A percentile compares a stretch with the other conserved stretches of the same genome.
phyloP scores from a whole-genome alignment of 2,113 vertebrate genomes.

The Anoura caudifer region DNA sequence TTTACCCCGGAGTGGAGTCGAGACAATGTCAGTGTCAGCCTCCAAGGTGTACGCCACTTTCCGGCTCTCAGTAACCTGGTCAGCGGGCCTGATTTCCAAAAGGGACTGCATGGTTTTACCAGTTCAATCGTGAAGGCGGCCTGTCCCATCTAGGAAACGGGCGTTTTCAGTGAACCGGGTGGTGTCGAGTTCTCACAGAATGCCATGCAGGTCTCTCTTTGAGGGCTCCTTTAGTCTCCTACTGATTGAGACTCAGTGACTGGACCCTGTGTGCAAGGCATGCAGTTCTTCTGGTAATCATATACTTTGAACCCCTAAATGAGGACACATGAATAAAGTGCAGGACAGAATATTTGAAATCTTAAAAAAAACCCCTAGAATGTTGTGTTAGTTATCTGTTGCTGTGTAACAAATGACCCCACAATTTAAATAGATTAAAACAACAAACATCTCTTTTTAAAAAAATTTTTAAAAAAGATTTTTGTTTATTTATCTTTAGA shows the following conservation, averaged over 20 bases:
- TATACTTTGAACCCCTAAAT: slow-evolving; percentile 5
- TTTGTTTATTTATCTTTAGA: too few relatives aligned
- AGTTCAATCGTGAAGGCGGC: not conserved
- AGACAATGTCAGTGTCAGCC: not conserved
- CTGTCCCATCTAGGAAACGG: not conserved
- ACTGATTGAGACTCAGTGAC: not conserved
- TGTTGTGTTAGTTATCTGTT: not conserved
- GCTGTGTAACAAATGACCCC: not conserved
- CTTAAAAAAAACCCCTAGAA: not conserved
- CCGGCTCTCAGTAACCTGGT: not conserved
- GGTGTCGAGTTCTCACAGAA: not conserved
- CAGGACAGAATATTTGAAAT: slow-evolving; percentile 3
- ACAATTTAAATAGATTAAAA: not conserved
- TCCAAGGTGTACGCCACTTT: not conserved
- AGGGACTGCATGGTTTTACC: not conserved
- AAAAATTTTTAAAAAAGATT: too few relatives aligned
- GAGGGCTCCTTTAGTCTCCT: not conserved
- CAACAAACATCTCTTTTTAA: not conserved
- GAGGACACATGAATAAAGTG: not conserved
- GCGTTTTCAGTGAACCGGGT: not conserved
- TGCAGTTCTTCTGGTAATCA: not conserved
- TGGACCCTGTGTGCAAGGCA: not conserved
- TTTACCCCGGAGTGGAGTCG: not conserved
- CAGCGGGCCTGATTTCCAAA: not conserved
- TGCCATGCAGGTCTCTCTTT: not conserved